phyloP scores from a whole-genome alignment of 2,113 vertebrate genomes.

The Pundamilia nyererei region DNA sequence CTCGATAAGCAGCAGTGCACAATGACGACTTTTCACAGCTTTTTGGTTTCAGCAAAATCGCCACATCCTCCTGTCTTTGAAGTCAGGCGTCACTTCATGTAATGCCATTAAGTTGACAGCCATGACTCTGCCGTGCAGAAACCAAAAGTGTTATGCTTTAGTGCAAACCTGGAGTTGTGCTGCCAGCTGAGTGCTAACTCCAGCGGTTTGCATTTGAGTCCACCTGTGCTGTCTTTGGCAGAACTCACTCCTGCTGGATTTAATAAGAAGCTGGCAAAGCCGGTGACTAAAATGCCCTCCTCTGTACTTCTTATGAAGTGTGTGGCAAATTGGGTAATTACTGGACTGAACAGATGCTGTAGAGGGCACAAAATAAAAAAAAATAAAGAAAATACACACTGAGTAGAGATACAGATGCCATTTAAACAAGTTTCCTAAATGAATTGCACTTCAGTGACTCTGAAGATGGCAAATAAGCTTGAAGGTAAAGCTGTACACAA shows the following conservation, averaged over 20 bases:
- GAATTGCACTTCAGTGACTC: not conserved
- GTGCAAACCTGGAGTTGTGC: not conserved
- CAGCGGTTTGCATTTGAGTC: slow-evolving; percentile 29
- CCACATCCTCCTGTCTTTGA: not conserved
- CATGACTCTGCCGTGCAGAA: not conserved
- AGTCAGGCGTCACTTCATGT: slow-evolving; percentile 3
- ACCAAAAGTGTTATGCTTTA: not conserved
- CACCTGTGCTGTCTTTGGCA: slow-evolving; percentile 49
- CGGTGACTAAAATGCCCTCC: not conserved
- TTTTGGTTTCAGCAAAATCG: not conserved
- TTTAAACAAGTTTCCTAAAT: not conserved
- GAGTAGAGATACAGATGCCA: not conserved
- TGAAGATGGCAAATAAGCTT: not conserved
- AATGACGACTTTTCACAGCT: not conserved
- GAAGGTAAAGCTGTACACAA: not conserved
- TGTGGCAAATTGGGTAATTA: not conserved
- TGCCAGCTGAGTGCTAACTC: not conserved
- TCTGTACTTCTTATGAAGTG: not conserved
- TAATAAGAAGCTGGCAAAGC: slow-evolving; percentile 34
- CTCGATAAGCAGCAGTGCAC: not conserved
- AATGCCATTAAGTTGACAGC: slow-evolving; percentile 14
- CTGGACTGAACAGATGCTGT: not conserved
- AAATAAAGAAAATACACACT: not conserved
- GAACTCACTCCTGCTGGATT: not conserved
- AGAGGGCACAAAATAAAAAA: not conserved